Evolutionary conservation across 2,888 invertebrate genomes (phyloP).

Genomic region (Ophion obscuratus): DNA sequence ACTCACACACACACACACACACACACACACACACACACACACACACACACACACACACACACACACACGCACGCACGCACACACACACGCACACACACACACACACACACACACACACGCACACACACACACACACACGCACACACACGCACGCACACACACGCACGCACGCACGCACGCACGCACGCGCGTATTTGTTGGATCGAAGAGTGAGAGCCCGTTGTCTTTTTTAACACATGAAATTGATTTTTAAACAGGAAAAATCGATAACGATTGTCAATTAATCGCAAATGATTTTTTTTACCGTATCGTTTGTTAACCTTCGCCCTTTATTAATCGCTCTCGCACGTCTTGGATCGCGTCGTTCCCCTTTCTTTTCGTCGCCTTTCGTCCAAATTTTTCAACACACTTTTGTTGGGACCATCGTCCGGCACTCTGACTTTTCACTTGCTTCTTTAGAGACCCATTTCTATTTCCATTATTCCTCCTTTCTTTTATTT

Average conservation of each 20-base stretch:
- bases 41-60: background rate
- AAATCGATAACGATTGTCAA: background rate
- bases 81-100: background rate
- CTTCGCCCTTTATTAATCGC: background rate
- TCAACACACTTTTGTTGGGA: background rate
- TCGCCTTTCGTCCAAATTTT: background rate
- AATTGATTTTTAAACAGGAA: background rate
- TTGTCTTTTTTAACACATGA: background rate
- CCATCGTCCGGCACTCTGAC: background rate
- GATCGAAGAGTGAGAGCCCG: background rate
- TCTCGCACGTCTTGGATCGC: background rate
- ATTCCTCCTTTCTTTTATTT: background rate
- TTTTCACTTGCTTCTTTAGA: too few relatives aligned
- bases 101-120: background rate
- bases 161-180: too few relatives aligned
- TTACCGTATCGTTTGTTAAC: background rate
- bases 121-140: background rate
- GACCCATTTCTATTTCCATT: background rate
- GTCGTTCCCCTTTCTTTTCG: too few relatives aligned
- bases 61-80: background rate
- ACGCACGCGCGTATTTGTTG: too few relatives aligned
- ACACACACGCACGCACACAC: background rate
- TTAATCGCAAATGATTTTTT: background rate
- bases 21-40: background rate
- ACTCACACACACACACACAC: background rate